A percentile compares a stretch with the other conserved stretches of the same genome.
Evolutionary conservation across 2,113 vertebrate species (phyloP).

Genomic region (Actenoides hombroni): DNA sequence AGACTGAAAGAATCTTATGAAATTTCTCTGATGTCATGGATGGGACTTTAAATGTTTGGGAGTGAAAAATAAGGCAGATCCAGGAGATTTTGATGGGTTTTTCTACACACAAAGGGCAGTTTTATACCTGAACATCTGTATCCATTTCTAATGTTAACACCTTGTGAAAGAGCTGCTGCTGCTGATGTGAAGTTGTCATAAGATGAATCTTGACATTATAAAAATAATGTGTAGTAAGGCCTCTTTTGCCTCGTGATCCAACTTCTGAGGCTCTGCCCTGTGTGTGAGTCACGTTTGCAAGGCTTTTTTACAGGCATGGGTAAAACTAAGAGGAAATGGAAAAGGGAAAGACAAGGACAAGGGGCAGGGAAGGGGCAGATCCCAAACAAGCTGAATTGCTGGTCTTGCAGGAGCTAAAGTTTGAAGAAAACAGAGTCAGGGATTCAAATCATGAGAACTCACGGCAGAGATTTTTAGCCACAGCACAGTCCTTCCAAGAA

Average conservation of each 20-base stretch:
- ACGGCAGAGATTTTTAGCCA: slow-evolving; percentile 1
- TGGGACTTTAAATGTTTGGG: not conserved
- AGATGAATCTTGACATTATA: not conserved
- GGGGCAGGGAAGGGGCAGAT: not conserved
- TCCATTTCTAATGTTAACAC: not conserved
- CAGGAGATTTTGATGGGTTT: not conserved
- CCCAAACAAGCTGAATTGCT: not conserved
- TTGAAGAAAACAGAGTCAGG: not conserved
- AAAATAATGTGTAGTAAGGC: not conserved
- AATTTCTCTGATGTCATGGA: not conserved
- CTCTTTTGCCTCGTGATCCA: not conserved
- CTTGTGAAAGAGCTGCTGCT: not conserved
- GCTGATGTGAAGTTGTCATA: not conserved
- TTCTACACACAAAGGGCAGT: not conserved
- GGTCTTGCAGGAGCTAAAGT: not conserved
- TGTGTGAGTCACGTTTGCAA: not conserved
- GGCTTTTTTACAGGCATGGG: not conserved
- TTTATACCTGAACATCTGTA: not conserved
- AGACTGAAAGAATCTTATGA: not conserved
- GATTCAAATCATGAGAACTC: not conserved
- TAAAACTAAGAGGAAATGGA: not conserved
- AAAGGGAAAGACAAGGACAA: not conserved
- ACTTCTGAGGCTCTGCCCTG: not conserved
- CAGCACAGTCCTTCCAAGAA: not conserved
- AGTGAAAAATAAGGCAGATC: slow-evolving; percentile 5